These are phyloP conservation scores for Aleiodes leptofemur DNA, from an alignment of 2,888 invertebrate species.

Conservation along the genomic window DNA sequence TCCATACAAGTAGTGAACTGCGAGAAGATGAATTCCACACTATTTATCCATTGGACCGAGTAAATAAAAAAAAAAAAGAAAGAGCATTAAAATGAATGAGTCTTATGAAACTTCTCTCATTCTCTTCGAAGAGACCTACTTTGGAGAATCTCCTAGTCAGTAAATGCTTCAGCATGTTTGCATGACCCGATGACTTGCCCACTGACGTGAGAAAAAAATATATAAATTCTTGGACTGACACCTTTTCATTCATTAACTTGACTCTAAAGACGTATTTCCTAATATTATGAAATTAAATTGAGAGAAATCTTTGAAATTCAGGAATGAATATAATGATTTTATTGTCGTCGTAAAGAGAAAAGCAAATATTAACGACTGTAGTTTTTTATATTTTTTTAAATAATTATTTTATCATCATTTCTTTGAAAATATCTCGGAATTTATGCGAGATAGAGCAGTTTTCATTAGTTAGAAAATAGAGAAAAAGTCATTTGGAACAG, in stretches of 20 bases:
- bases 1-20: neutral
- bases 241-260: conserved; percentile 6
- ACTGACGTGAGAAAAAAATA: conserved; percentile 38
- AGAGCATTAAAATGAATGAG: neutral
- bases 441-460: too few species aligned
- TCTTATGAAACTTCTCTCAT: conserved; percentile 17
- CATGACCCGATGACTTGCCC: conserved; percentile 56
- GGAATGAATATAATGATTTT: too few species aligned
- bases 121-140: conserved; percentile 49
- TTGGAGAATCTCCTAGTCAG: conserved; percentile 40
- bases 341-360: too few species aligned
- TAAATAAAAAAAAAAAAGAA: neutral
- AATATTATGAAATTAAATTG: conserved; percentile 4
- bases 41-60: neutral
- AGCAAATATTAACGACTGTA: too few species aligned
- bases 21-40: neutral
- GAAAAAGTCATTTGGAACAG: too few species aligned
- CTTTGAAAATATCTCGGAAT: too few species aligned
- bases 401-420: too few species aligned
- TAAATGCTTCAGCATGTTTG: conserved; percentile 59
- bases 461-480: too few species aligned
- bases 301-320: too few species aligned
- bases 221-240: neutral
- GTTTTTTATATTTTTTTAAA: too few species aligned
- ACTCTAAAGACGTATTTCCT: neutral